Percentiles rank a stretch among this genome's conserved stretches.
phyloP scores from a whole-genome alignment of 1,140 invertebrate genomes.

The Bombus balteatus region DNA sequence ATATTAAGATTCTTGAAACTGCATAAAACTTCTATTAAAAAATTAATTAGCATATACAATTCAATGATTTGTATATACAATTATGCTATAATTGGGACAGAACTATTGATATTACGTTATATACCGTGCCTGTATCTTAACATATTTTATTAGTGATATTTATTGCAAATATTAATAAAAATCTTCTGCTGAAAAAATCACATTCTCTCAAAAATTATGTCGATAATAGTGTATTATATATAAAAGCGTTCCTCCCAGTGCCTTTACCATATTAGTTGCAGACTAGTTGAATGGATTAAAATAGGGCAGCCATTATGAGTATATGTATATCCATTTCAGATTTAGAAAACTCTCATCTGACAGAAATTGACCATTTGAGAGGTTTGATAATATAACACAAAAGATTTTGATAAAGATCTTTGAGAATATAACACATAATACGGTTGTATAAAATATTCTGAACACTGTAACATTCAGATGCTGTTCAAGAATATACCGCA shows the following conservation, averaged over 20 bases:
- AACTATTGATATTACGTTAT: conserved; percentile 25
- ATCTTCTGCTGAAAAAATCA: conserved; percentile 18
- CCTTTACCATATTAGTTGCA: conserved; percentile 58
- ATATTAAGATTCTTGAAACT: conserved; percentile 26
- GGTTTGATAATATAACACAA: conserved; percentile 16
- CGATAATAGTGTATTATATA: conserved; percentile 26
- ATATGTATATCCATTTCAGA: conserved; percentile 63
- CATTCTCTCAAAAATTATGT: conserved; percentile 51
- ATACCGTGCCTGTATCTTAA: conserved; percentile 17
- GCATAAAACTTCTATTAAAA: conserved; percentile 54
- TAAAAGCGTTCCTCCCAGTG: conserved; percentile 35
- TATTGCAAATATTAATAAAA: conserved; percentile 38
- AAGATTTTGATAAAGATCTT: conserved; percentile 20
- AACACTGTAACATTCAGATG: conserved; percentile 66
- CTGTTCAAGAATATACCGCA: conserved; percentile 60
- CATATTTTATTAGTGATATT: conserved; percentile 1
- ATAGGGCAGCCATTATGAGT: conserved; percentile 67
- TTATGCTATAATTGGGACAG: conserved; percentile 12
- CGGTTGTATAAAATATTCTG: conserved; percentile 69
- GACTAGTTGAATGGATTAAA: conserved; percentile 66
- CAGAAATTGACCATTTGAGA: conserved; percentile 44
- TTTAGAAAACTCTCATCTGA: conserved; percentile 59
- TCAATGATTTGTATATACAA: conserved; percentile 43
- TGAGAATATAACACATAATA: conserved; percentile 52
- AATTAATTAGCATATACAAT: conserved; percentile 47